Evolutionary conservation across 2,888 invertebrate genomes (phyloP), one percentile per base, ranked within the genome.

Genomic region (Drosophila mimetica): DNA sequence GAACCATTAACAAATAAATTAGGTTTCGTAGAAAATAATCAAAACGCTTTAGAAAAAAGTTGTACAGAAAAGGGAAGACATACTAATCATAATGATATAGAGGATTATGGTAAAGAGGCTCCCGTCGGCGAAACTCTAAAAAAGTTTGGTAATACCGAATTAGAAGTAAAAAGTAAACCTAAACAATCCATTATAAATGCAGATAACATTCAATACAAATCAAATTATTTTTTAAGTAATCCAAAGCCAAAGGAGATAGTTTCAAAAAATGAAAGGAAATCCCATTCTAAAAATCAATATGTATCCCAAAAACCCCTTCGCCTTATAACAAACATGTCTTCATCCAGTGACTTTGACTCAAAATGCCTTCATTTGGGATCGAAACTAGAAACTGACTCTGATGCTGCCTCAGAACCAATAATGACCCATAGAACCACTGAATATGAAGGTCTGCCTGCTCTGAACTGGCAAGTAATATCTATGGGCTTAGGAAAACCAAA

Each of bases 401-500:
- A 22, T 22, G n/a, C n/a, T 3, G 20, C 22, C 3, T 42, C 42
- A 8, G 42, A 22, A 22, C 20, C 22, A 1, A n/a, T 4, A 8
- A 8, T 42, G 8, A n/a, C 8, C 1, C 11, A 22, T n/a, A n/a
- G n/a, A n/a, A 42, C 42, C 1, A 42, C 22, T 8, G 42, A 42
- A 2, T 42, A 42, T 42, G 8, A n/a, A 22, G 42, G 42, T 8
- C 4, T 42, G 16, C 42, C 42, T 2, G 4, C 22, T n/a, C 42
- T 42, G 4, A 42, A 42, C 22, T 42, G 42, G 42, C 22, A 42
- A 42, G 22, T 42, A 22, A 22, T 42, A 4, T n/a, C 42, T 2
- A 20, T 42, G 22, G 42, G 8, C 0, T 8, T 8, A 22, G 22
- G n/a, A 2, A n/a, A 22, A 4, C 22, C 8, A 42, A 42, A n/a